phyloP scores from a whole-genome alignment of 2,797 vertebrate genomes.

The Lagodon rhomboides region DNA sequence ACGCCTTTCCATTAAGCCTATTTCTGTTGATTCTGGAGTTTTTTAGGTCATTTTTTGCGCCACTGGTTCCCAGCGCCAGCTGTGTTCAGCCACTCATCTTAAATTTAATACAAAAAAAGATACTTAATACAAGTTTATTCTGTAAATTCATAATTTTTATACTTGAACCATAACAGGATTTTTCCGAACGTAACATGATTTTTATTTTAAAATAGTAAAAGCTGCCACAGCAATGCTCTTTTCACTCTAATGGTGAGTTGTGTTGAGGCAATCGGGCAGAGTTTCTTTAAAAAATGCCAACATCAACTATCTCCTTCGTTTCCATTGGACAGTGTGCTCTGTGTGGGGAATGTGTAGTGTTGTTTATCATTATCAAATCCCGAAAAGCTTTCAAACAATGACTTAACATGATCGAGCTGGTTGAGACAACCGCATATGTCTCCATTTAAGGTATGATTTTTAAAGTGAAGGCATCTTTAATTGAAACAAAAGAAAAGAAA shows the following conservation, averaged over 20 bases:
- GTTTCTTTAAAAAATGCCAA: background rate
- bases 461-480: background rate
- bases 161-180: background rate
- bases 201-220: too few relatives aligned
- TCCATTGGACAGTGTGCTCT: conserved; percentile 4
- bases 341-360: background rate
- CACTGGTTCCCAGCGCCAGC: background rate
- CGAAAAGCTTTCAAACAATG: background rate
- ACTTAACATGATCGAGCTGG: background rate
- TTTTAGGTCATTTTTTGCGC: background rate
- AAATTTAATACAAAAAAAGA: background rate
- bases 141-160: background rate
- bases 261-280: background rate
- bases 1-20: background rate
- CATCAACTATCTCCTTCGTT: background rate
- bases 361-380: background rate
- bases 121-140: background rate
- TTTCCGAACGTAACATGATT: background rate
- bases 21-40: background rate
- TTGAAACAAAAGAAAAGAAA: background rate
- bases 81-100: background rate
- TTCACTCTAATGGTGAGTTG: too few relatives aligned
- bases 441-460: background rate
- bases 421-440: background rate
- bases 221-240: too few relatives aligned